phyloP scores from a whole-genome alignment of 2,888 invertebrate genomes.

The Aleiodes leptofemur region DNA sequence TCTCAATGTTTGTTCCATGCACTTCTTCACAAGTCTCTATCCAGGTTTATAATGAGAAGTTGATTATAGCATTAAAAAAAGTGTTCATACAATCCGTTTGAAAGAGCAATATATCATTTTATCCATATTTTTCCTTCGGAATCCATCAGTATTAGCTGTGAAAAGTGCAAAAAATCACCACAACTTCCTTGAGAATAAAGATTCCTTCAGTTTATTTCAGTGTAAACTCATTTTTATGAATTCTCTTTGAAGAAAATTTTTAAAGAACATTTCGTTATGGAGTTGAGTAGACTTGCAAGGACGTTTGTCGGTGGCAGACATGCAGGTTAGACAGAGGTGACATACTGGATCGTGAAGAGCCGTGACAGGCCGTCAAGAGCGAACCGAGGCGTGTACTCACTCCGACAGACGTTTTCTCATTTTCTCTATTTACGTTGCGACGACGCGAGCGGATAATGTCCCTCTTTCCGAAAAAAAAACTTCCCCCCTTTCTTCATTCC shows the following conservation, averaged over 20 bases:
- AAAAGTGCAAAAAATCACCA: too few relatives aligned
- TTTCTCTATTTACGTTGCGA: constrained; percentile 59
- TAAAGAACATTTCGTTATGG: constrained; percentile 39
- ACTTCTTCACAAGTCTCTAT: too few relatives aligned
- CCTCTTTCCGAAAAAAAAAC: constrained; percentile 39
- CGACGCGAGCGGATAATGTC: constrained; percentile 58
- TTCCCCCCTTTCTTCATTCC: constrained; percentile 42
- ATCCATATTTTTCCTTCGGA: too few relatives aligned
- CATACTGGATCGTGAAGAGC: constrained; percentile 53
- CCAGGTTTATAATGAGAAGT: too few relatives aligned
- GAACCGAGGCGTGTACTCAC: constrained; percentile 57
- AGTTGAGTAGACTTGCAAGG: constrained; percentile 18
- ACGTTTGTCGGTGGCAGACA: constrained; percentile 30
- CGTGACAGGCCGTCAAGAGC: constrained; percentile 53
- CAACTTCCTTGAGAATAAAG: too few relatives aligned
- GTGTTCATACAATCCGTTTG: too few relatives aligned
- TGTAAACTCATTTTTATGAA: constrained; percentile 39
- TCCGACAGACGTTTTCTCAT: constrained; percentile 59
- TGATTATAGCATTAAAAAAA: too few relatives aligned
- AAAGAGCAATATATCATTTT: too few relatives aligned
- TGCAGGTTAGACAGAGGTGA: constrained; percentile 52
- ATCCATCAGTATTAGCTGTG: too few relatives aligned
- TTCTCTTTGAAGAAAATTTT: constrained; percentile 45
- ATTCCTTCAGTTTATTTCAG: not conserved
- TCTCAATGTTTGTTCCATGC: too few relatives aligned